Conservation (phyloP, 1,140 invertebrate genomes). For the Nasonia vitripennis region DNA sequence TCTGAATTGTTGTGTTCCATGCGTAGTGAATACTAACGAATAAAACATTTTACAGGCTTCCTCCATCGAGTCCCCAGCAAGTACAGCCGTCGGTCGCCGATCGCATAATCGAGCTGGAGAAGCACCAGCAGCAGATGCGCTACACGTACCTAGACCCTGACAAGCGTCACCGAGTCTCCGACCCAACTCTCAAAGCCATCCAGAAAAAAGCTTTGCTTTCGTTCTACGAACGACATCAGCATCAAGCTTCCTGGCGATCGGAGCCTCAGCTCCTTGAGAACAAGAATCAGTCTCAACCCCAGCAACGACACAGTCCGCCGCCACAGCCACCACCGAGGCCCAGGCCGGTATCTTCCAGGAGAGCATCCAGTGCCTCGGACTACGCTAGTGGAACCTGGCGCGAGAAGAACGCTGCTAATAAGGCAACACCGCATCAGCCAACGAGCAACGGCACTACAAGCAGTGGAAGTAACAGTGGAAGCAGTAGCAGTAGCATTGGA, state of each 20-base stretch:
- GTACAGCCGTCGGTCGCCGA: slow-evolving; percentile 83
- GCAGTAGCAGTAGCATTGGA: slow-evolving; percentile 37
- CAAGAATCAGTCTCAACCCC: slow-evolving; percentile 33
- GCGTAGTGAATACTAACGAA: background rate
- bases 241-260: slow-evolving; percentile 78
- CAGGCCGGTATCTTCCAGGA: slow-evolving; percentile 75
- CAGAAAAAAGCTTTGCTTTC: slow-evolving; percentile 91
- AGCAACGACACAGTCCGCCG: slow-evolving; percentile 66
- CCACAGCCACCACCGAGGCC: slow-evolving; percentile 78
- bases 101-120: slow-evolving; percentile 84
- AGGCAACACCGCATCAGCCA: background rate
- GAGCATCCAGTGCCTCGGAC: slow-evolving; percentile 83
- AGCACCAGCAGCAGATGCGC: slow-evolving; percentile 77
- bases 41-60: slow-evolving; percentile 59
- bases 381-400: slow-evolving; percentile 76
- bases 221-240: slow-evolving; percentile 83
- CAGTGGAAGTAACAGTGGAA: background rate
- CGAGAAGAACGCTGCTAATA: slow-evolving; percentile 59
- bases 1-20: no score
- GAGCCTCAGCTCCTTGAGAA: slow-evolving; percentile 77
- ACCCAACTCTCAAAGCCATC: slow-evolving; percentile 88
- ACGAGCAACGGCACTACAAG: background rate
- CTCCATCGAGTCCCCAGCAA: slow-evolving; percentile 70
- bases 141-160: slow-evolving; percentile 85
- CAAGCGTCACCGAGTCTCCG: slow-evolving; percentile 84